Percentiles rank a stretch among this genome's conserved stretches.
Evolutionary conservation across 2,888 invertebrate genomes (phyloP).

Genomic region (Caprella mutica): DNA sequence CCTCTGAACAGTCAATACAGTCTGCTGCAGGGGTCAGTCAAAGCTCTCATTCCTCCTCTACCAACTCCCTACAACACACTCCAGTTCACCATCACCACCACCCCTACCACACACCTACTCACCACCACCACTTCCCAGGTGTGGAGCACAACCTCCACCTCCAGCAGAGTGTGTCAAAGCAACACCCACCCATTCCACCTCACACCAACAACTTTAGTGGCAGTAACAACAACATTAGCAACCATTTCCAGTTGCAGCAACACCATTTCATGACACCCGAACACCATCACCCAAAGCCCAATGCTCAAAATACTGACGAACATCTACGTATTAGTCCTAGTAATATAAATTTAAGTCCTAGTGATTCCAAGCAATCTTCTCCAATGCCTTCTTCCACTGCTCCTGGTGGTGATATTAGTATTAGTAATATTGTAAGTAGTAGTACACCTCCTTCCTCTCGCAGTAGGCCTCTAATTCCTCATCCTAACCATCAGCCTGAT

Average conservation of each 20-base stretch:
- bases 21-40: slow-evolving; percentile 59
- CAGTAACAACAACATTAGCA: slow-evolving; percentile 18
- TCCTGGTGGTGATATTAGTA: too few relatives aligned
- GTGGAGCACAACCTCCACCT: slow-evolving; percentile 6
- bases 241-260: slow-evolving; percentile 11
- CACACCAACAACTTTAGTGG: slow-evolving; percentile 21
- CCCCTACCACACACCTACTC: slow-evolving; percentile 10
- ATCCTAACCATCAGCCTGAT: too few relatives aligned
- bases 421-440: too few relatives aligned
- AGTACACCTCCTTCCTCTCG: too few relatives aligned
- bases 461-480: too few relatives aligned
- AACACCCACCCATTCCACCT: slow-evolving; percentile 15
- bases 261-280: slow-evolving; percentile 6
- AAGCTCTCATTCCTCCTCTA: slow-evolving; percentile 33
- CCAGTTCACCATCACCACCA: slow-evolving; percentile 27
- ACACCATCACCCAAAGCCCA: too few relatives aligned
- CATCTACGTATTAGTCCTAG: too few relatives aligned
- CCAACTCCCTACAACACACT: slow-evolving; percentile 32
- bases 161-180: slow-evolving; percentile 24
- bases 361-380: too few relatives aligned
- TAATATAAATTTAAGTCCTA: too few relatives aligned
- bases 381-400: too few relatives aligned
- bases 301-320: too few relatives aligned
- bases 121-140: slow-evolving; percentile 15
- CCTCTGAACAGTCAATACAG: slow-evolving; percentile 46